Evolutionary conservation across 2,888 invertebrate genomes (phyloP).

Genomic region (Panorpa germanica): DNA sequence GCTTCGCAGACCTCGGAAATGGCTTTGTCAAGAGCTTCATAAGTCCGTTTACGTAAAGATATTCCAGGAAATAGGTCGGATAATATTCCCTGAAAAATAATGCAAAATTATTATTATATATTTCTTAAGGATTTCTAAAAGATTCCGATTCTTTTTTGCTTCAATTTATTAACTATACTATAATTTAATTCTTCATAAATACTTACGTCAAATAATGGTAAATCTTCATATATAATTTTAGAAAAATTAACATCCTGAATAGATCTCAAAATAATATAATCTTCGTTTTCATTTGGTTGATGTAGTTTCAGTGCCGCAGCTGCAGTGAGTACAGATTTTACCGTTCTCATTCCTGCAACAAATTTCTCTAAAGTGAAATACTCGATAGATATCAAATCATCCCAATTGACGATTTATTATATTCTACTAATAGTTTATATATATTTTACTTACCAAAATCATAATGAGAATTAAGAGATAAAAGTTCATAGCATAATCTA

Average conservation of each 20-base stretch:
- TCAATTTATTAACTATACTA: no score
- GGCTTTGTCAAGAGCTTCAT: slow-evolving; percentile 47
- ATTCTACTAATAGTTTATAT: no score
- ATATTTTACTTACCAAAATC: slow-evolving; percentile 54
- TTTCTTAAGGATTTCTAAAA: no score
- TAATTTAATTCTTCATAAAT: no score
- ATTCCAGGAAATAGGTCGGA: slow-evolving; percentile 87
- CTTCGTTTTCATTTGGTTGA: slow-evolving; percentile 76
- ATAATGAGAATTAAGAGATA: slow-evolving; percentile 85
- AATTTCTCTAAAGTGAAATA: no score
- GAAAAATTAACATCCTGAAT: slow-evolving; percentile 90
- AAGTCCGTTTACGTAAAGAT: slow-evolving; percentile 56
- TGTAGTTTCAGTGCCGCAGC: slow-evolving; percentile 81
- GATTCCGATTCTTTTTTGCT: no score
- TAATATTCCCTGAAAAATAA: slow-evolving; percentile 80
- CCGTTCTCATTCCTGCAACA: slow-evolving; percentile 92
- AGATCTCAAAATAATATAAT: slow-evolving; percentile 68
- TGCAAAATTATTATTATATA: no score
- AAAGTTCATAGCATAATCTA: slow-evolving; percentile 79
- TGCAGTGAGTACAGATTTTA: slow-evolving; percentile 81
- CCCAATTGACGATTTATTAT: no score
- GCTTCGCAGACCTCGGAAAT: slow-evolving; percentile 39
- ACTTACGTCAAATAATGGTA: slow-evolving; percentile 58
- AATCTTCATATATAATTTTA: slow-evolving; percentile 76
- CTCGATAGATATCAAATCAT: no score